A percentile compares a stretch with the other conserved stretches of the same genome.
Conservation (phyloP, 2,113 vertebrate genomes). For the Mugil cephalus region DNA sequence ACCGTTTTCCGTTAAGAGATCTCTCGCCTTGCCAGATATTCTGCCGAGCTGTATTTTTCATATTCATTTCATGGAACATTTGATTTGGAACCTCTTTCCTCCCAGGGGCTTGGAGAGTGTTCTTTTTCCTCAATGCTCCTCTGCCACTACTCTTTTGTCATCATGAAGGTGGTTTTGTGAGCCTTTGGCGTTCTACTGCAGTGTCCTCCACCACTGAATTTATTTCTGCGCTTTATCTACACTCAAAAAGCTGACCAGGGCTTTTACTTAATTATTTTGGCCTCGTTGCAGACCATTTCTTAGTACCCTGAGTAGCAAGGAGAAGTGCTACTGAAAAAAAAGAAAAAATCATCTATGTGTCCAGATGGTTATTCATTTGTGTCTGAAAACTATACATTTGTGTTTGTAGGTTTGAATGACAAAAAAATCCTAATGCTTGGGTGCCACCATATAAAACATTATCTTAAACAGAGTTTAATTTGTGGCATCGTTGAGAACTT, state of each 20-base stretch:
- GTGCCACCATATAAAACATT: conserved; percentile 42
- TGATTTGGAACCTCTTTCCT: conserved; percentile 75
- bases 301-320: background rate
- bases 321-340: background rate
- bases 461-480: conserved; percentile 19
- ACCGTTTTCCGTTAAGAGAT: conserved; percentile 63
- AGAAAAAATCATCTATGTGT: conserved; percentile 5
- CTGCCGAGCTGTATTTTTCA: conserved; percentile 71
- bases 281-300: conserved; percentile 22
- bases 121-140: conserved; percentile 59
- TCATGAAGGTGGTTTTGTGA: conserved; percentile 69
- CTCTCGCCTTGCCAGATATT: conserved; percentile 62
- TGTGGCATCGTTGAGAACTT: background rate
- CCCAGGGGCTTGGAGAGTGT: conserved; percentile 54
- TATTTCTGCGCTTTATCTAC: conserved; percentile 52
- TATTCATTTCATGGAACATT: conserved; percentile 85
- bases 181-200: conserved; percentile 69
- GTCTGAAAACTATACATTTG: background rate
- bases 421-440: conserved; percentile 31
- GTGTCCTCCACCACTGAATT: conserved; percentile 46
- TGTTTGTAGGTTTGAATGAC: conserved; percentile 3
- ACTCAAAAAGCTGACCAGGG: conserved; percentile 51
- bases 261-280: conserved; percentile 45
- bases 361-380: conserved; percentile 23
- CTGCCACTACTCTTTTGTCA: conserved; percentile 72